These are phyloP conservation scores for Caretta caretta DNA, from an alignment of 2,113 vertebrate species.

Conservation along the genomic window DNA sequence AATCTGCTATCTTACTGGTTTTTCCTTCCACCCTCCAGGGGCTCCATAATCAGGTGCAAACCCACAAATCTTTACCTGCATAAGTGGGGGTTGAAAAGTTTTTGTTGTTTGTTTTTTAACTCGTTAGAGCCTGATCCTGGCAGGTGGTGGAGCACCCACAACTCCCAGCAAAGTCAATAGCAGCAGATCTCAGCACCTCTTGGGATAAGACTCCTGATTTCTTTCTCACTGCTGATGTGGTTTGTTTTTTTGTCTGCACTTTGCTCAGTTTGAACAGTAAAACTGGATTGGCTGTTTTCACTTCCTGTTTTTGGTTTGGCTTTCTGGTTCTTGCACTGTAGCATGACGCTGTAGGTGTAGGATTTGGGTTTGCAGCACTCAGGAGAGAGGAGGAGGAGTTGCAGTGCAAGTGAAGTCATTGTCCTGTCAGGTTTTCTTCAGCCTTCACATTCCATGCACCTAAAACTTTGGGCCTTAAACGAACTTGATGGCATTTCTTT, in stretches of 20 bases:
- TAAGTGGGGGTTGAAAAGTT: background rate
- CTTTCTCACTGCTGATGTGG: background rate
- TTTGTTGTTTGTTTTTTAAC: background rate
- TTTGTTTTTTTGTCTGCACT: background rate
- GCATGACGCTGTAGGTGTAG: background rate
- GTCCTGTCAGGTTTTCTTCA: background rate
- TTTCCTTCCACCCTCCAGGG: constrained; percentile 1
- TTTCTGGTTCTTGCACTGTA: background rate
- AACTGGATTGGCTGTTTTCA: background rate
- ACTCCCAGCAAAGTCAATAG: background rate
- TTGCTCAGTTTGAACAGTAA: background rate
- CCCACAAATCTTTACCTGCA: background rate
- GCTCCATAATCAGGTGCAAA: background rate
- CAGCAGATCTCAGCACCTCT: background rate
- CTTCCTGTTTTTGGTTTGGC: background rate
- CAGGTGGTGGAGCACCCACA: background rate
- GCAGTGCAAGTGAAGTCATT: background rate
- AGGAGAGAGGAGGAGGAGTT: background rate
- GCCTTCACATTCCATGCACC: background rate
- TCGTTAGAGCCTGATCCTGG: background rate
- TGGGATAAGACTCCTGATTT: background rate
- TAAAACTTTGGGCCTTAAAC: constrained; percentile 24
- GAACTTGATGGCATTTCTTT: background rate
- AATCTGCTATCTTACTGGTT: background rate
- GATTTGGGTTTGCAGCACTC: background rate